Evolutionary conservation across 2,113 vertebrate genomes (phyloP).

Genomic region (Pachyramphus minor): DNA sequence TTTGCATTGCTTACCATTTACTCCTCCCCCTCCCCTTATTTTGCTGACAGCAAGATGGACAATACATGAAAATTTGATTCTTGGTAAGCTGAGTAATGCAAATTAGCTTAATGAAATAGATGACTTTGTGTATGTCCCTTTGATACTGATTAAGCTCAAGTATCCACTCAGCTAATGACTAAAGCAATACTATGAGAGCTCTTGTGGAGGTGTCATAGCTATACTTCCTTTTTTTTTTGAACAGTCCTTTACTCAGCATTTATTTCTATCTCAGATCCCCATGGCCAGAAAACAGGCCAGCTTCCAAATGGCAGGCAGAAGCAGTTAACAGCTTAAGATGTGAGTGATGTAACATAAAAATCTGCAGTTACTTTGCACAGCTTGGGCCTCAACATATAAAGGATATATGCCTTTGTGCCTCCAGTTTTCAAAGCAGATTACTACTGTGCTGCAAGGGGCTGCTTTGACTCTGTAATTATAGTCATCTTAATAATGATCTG

Average conservation of each 20-base stretch:
- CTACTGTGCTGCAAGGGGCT: slow-evolving; percentile 25
- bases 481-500: slow-evolving; percentile 50
- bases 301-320: slow-evolving; percentile 53
- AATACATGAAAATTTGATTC: slow-evolving; percentile 75
- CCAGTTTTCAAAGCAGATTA: slow-evolving; percentile 76
- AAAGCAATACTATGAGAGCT: slow-evolving; percentile 65
- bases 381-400: slow-evolving; percentile 67
- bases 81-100: slow-evolving; percentile 77
- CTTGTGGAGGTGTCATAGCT: slow-evolving; percentile 57
- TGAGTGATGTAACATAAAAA: slow-evolving; percentile 50
- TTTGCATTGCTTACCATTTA: neutral
- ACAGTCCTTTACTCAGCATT: slow-evolving; percentile 51
- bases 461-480: slow-evolving; percentile 58
- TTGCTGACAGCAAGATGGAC: slow-evolving; percentile 70
- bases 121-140: slow-evolving; percentile 63
- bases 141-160: slow-evolving; percentile 78
- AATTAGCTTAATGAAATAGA: slow-evolving; percentile 84
- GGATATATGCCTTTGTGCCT: slow-evolving; percentile 70
- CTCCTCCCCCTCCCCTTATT: neutral
- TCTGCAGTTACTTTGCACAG: slow-evolving; percentile 48
- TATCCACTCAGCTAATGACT: slow-evolving; percentile 85
- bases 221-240: neutral
- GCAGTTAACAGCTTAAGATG: slow-evolving; percentile 41
- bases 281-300: neutral
- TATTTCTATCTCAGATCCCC: slow-evolving; percentile 14